Base-by-base conservation (phyloP, 1,140 invertebrate species). In the Saccostrea cuccullata region DNA sequence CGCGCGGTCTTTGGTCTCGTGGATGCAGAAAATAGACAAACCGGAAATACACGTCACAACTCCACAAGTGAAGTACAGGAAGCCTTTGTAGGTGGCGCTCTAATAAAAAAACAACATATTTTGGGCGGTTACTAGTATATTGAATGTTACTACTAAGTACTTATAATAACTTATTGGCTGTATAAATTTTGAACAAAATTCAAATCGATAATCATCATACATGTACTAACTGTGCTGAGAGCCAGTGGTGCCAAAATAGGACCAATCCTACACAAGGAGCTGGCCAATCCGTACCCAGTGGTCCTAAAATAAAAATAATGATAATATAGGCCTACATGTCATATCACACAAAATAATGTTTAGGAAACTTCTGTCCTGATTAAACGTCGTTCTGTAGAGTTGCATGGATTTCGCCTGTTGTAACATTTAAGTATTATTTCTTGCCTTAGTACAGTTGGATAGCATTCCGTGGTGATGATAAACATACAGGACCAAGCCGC, bases 401-500 rank as follows among this genome's bases (percentile, higher is more conserved):
- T 36, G 30, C 30, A 36, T 36, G 30, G 30, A 36, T 36, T 36
- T 36, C 30, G 47, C 47, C 47, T 6, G 47, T 0, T 47, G 47
- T 47, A 47, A 47, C 5, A 0, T 47, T 47, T 47, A 9, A 47
- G 47, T 47, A 47, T 47, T 2, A 64, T 20, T n/a, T 6, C 58
- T 73, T 83, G 47, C 82, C 82, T 47, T 8, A 83, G 8, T 9
- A 83, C 82, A 23, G 82, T 83, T 11, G 82, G 82, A 17, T 55
- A 83, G 30, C 40, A n/a, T 20, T 83, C 82, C 0, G 82, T 84
- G 12, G 82, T 84, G 82, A 84, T 55, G 82, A 84, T 56, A 55
- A 56, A 84, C 17, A 84, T 9, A 84, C 40, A 84, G 13, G 55
- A 55, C 82, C 82, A 84, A 2, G 4, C 82, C 0, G 23, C 13